Percentiles rank a stretch among this genome's conserved stretches.
These are phyloP conservation scores for Sminthopsis crassicaudata DNA, from an alignment of 2,113 vertebrate species.

Conservation along the genomic window DNA sequence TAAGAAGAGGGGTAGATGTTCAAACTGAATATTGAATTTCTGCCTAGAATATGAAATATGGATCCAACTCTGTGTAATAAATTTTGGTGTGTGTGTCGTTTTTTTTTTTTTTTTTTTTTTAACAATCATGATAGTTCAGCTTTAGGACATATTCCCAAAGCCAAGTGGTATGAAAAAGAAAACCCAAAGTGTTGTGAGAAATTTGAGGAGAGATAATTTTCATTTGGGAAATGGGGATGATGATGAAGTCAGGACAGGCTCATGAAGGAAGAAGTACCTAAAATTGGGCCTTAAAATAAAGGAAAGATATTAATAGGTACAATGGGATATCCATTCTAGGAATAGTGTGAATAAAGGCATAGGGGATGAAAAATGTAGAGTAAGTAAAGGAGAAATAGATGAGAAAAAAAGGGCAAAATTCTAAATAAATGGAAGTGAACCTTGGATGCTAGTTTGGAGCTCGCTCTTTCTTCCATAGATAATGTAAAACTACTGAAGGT, in stretches of 20 bases:
- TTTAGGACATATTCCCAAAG: background rate
- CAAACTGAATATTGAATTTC: background rate
- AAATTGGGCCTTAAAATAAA: background rate
- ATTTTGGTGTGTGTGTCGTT: too few species aligned
- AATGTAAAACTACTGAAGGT: background rate
- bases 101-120: too few species aligned
- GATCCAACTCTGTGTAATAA: too few species aligned
- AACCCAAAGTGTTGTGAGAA: background rate
- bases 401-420: background rate
- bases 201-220: background rate
- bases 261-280: background rate
- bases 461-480: background rate
- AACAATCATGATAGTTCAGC: background rate
- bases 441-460: background rate
- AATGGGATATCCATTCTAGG: background rate
- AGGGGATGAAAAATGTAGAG: background rate
- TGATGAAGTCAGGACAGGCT: background rate
- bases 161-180: background rate
- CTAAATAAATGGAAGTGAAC: background rate
- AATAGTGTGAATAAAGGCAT: too few species aligned
- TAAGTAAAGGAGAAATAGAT: background rate
- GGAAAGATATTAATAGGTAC: background rate
- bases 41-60: background rate
- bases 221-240: background rate
- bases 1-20: background rate